A percentile compares a stretch with the other conserved stretches of the same genome.
Conservation (phyloP, 2,888 invertebrate species). For the Biston betularia region DNA sequence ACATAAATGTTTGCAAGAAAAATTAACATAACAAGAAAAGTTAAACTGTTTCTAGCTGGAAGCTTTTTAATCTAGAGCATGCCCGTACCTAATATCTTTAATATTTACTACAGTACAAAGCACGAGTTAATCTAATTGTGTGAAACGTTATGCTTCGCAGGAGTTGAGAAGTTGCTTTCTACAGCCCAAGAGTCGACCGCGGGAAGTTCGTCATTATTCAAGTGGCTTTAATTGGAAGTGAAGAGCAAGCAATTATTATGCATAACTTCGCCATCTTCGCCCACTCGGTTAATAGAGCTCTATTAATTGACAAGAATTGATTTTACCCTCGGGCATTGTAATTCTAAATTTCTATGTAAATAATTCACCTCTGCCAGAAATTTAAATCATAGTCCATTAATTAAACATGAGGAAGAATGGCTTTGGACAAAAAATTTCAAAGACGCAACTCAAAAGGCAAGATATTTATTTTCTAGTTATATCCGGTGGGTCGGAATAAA, state of each 20-base stretch:
- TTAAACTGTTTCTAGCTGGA: slow-evolving; percentile 22
- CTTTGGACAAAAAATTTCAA: slow-evolving; percentile 10
- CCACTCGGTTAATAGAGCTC: slow-evolving; percentile 62
- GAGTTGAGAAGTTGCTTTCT: slow-evolving; percentile 47
- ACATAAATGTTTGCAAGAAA: background rate
- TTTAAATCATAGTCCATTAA: slow-evolving; percentile 22
- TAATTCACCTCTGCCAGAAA: slow-evolving; percentile 18
- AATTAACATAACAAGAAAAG: slow-evolving; percentile 10
- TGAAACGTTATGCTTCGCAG: slow-evolving; percentile 44
- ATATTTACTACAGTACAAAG: slow-evolving; percentile 40
- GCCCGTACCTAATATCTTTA: slow-evolving; percentile 25
- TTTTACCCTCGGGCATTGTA: slow-evolving; percentile 51
- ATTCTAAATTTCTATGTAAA: slow-evolving; percentile 39
- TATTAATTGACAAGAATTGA: slow-evolving; percentile 65
- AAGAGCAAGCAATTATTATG: slow-evolving; percentile 77
- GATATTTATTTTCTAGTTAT: slow-evolving; percentile 42
- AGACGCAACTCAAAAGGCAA: slow-evolving; percentile 26
- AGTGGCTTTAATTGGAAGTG: slow-evolving; percentile 73
- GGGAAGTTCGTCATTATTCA: slow-evolving; percentile 64
- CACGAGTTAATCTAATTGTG: slow-evolving; percentile 50
- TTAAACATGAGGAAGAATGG: slow-evolving; percentile 19
- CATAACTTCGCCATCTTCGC: slow-evolving; percentile 72
- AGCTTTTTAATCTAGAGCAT: slow-evolving; percentile 21
- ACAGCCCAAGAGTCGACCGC: slow-evolving; percentile 53
- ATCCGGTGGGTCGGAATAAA: slow-evolving; percentile 40